Evolutionary conservation across 2,888 invertebrate genomes (phyloP).

Genomic region (Prosapia bicincta): DNA sequence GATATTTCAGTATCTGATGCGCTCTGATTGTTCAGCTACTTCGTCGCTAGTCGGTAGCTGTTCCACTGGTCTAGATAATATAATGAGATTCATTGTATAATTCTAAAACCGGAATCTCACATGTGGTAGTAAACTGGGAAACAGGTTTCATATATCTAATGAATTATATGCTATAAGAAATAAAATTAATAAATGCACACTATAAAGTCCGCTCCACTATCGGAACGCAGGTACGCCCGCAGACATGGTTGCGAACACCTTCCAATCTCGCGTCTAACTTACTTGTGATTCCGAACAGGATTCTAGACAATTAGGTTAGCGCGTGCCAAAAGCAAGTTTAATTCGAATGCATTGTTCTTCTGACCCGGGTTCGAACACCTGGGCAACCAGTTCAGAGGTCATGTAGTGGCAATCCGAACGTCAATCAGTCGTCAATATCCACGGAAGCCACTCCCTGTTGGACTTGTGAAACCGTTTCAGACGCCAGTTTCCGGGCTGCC

Average conservation of each 20-base stretch:
- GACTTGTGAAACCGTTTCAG: neutral
- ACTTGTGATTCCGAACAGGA: neutral
- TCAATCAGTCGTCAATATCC: neutral
- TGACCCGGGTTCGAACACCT: neutral
- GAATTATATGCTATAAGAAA: too few species aligned
- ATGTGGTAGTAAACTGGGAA: too few species aligned
- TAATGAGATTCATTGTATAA: too few species aligned
- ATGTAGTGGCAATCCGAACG: neutral
- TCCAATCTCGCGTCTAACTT: neutral
- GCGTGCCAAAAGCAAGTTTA: conserved; percentile 2
- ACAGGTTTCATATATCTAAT: too few species aligned
- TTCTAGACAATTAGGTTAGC: neutral
- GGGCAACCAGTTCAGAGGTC: neutral
- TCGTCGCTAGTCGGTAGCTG: too few species aligned
- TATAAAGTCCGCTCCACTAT: too few species aligned
- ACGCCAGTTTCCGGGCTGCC: neutral
- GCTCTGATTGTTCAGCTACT: too few species aligned
- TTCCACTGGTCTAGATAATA: too few species aligned
- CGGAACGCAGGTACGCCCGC: too few species aligned
- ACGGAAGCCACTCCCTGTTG: neutral
- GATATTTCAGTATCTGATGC: too few species aligned
- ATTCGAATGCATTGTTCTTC: neutral
- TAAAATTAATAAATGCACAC: too few species aligned
- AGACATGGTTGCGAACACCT: neutral
- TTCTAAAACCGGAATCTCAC: too few species aligned